phyloP scores from a whole-genome alignment of 2,888 invertebrate species.

The Drosophila mimica region DNA sequence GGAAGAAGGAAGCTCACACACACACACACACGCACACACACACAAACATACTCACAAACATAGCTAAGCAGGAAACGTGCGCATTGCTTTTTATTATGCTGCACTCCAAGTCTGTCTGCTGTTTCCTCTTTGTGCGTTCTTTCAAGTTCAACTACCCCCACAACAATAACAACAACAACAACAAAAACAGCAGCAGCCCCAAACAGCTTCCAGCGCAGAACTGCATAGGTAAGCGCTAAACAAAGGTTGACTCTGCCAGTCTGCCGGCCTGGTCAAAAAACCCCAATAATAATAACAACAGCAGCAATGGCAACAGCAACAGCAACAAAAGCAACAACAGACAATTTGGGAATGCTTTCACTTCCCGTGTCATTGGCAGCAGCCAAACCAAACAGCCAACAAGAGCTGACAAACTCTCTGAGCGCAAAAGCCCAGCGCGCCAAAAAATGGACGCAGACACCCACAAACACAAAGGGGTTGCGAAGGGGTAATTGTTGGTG shows the following conservation, averaged over 20 bases:
- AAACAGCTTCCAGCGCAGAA: slow-evolving; percentile 7
- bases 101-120: slow-evolving; percentile 59
- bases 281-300: slow-evolving; percentile 46
- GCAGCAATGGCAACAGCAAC: slow-evolving; percentile 17
- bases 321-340: slow-evolving; percentile 16
- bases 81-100: slow-evolving; percentile 70
- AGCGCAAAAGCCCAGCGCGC: slow-evolving; percentile 59
- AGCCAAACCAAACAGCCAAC: slow-evolving; percentile 31
- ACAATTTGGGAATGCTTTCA: slow-evolving; percentile 69
- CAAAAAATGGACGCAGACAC: slow-evolving; percentile 59
- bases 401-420: slow-evolving; percentile 27
- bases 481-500: background rate
- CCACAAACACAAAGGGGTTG: background rate
- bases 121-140: slow-evolving; percentile 72
- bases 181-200: slow-evolving; percentile 18
- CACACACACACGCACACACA: slow-evolving; percentile 1
- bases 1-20: slow-evolving; percentile 58
- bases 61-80: slow-evolving; percentile 74
- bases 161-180: slow-evolving; percentile 19
- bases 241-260: slow-evolving; percentile 58
- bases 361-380: slow-evolving; percentile 81
- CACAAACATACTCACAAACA: slow-evolving; percentile 7
- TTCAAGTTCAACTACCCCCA: slow-evolving; percentile 70
- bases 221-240: slow-evolving; percentile 58
- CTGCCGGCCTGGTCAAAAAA: slow-evolving; percentile 66